phyloP scores from a whole-genome alignment of 1,140 invertebrate species.

The Zaprionus gabonicus region DNA sequence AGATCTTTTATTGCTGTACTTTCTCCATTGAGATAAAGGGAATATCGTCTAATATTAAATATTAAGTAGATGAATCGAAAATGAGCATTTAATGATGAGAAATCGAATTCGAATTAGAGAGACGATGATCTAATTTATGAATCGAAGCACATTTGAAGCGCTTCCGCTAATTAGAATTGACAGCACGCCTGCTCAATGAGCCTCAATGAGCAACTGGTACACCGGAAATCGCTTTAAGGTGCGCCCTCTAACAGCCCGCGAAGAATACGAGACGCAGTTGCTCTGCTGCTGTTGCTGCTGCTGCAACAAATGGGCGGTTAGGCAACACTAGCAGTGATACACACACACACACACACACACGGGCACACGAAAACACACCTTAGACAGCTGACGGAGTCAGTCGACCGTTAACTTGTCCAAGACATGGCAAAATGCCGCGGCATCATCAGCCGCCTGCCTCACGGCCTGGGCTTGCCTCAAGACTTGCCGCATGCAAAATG shows the following conservation, averaged over 20 bases:
- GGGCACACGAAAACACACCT: slow-evolving; percentile 29
- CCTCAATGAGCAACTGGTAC: slow-evolving; percentile 79
- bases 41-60: too few species aligned
- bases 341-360: slow-evolving; percentile 8
- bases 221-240: slow-evolving; percentile 81
- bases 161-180: slow-evolving; percentile 81
- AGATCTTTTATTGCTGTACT: too few species aligned
- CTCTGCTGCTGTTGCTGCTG: slow-evolving; percentile 14
- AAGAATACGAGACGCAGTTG: slow-evolving; percentile 46
- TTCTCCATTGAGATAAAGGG: too few species aligned
- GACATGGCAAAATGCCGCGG: slow-evolving; percentile 37
- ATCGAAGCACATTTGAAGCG: slow-evolving; percentile 67
- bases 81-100: not conserved
- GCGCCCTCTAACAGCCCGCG: slow-evolving; percentile 55
- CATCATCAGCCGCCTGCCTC: not conserved
- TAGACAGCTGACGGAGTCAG: slow-evolving; percentile 53
- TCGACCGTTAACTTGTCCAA: slow-evolving; percentile 70
- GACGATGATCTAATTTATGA: slow-evolving; percentile 79
- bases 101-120: not conserved
- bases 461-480: slow-evolving; percentile 50
- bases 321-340: slow-evolving; percentile 45
- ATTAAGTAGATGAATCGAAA: not conserved
- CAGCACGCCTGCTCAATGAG: slow-evolving; percentile 57
- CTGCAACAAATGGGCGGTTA: slow-evolving; percentile 65
- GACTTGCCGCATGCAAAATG: slow-evolving; percentile 63